phyloP scores from a whole-genome alignment of 1,140 invertebrate genomes.

The Drosophila paulistorum region DNA sequence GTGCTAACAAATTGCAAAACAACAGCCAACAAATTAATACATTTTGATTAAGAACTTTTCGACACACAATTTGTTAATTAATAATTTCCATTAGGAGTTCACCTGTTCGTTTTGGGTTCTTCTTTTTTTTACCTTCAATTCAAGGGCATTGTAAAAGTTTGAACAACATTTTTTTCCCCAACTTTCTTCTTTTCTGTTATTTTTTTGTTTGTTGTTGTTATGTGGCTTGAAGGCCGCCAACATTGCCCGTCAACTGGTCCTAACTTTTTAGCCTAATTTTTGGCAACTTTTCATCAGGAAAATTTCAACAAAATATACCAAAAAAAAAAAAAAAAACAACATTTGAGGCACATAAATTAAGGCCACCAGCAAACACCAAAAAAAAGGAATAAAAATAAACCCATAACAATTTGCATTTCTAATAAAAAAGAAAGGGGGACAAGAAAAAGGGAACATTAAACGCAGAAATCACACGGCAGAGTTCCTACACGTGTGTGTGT shows the following conservation, averaged over 20 bases:
- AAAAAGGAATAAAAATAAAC: constrained; percentile 16
- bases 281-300: constrained; percentile 5
- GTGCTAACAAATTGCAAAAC: background rate
- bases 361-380: background rate
- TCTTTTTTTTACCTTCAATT: background rate
- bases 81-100: constrained; percentile 9
- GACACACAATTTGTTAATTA: constrained; percentile 7
- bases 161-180: background rate
- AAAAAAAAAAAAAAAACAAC: background rate
- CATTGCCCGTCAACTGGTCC: background rate
- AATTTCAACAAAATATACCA: background rate
- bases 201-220: constrained; percentile 47
- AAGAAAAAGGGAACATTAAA: constrained; percentile 48
- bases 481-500: constrained; percentile 15
- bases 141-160: constrained; percentile 7
- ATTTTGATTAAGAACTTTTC: constrained; percentile 13
- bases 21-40: constrained; percentile 16
- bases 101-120: background rate
- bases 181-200: background rate
- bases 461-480: constrained; percentile 55
- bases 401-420: constrained; percentile 69
- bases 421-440: constrained; percentile 41
- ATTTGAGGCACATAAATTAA: constrained; percentile 3
- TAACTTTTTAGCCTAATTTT: constrained; percentile 12
- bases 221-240: background rate